These are phyloP conservation scores for Laothoe populi DNA, from an alignment of 2,888 invertebrate species.

Conservation along the genomic window DNA sequence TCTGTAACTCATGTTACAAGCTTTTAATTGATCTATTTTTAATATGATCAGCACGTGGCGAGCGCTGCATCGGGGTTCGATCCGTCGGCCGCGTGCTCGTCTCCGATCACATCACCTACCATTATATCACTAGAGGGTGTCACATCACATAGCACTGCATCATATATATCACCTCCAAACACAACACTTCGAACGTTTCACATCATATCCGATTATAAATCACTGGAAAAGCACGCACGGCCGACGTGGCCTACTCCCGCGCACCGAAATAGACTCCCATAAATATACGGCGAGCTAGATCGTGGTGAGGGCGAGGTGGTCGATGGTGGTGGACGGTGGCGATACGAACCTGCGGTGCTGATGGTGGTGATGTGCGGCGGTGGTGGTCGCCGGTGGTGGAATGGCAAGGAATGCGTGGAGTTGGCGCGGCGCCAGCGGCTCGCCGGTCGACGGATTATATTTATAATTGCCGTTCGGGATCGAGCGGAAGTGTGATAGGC, in stretches of 20 bases:
- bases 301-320: conserved; percentile 14
- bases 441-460: conserved; percentile 37
- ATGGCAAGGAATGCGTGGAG: conserved; percentile 37
- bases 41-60: conserved; percentile 15
- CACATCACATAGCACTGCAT: conserved; percentile 1
- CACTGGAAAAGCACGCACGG: conserved; percentile 26
- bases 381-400: conserved; percentile 38
- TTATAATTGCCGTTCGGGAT: conserved; percentile 45
- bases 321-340: neutral
- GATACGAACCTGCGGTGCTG: conserved; percentile 13
- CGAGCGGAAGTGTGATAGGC: conserved; percentile 29
- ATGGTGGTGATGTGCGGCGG: conserved; percentile 26
- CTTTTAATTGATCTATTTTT: conserved; percentile 23
- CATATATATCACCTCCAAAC: neutral
- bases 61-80: neutral
- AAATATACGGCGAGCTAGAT: conserved; percentile 34
- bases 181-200: conserved; percentile 14
- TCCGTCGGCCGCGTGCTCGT: neutral
- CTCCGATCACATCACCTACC: neutral
- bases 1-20: conserved; percentile 10
- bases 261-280: conserved; percentile 40
- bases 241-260: conserved; percentile 27
- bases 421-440: conserved; percentile 47
- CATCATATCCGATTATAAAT: conserved; percentile 6
- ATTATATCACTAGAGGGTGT: neutral